A percentile compares a stretch with the other conserved stretches of the same genome.
Evolutionary conservation across 2,888 invertebrate genomes (phyloP).

Genomic region (Rhopalosiphum nymphaeae): DNA sequence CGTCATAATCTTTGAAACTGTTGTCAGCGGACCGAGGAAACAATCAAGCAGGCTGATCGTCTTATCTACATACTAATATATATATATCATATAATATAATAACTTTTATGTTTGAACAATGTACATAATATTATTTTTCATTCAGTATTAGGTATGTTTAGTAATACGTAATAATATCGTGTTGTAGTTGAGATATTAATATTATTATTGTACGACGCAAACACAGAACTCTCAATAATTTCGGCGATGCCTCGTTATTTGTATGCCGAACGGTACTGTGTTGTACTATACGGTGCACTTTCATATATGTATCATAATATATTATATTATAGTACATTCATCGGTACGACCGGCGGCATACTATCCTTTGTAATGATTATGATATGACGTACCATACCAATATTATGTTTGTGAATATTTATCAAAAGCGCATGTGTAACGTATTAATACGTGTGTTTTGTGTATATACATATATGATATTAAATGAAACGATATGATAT

Average conservation of each 20-base stretch:
- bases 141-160: not conserved
- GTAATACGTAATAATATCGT: not conserved
- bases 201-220: not conserved
- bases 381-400: not conserved
- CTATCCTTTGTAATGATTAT: not conserved
- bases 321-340: not conserved
- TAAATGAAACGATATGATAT: not conserved
- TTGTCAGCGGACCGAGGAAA: conserved; percentile 12
- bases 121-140: not conserved
- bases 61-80: not conserved
- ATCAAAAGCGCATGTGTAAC: not conserved
- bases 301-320: not conserved
- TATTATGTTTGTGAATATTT: not conserved
- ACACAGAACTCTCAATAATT: not conserved
- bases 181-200: not conserved
- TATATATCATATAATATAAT: not conserved
- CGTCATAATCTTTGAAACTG: not conserved
- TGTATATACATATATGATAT: not conserved
- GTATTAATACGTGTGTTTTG: not conserved
- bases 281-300: not conserved
- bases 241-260: not conserved
- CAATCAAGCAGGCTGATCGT: not conserved
- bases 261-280: not conserved
- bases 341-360: not conserved
- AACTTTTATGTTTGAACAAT: not conserved